Evolutionary conservation across 2,113 vertebrate genomes (phyloP), one percentile per base, ranked within the genome.

Genomic region (Australoheros scitulus): DNA sequence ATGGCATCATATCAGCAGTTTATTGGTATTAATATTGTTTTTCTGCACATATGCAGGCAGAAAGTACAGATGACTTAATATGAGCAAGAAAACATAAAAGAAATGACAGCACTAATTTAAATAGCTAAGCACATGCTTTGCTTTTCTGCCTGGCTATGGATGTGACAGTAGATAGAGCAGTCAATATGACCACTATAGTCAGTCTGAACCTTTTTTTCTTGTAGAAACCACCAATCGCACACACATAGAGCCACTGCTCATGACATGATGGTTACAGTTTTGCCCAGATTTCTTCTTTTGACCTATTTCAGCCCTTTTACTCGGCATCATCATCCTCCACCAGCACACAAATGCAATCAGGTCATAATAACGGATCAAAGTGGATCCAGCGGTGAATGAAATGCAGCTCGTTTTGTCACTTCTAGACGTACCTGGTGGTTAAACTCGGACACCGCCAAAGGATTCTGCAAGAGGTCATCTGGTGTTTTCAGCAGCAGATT

Each of bases 341-440:
- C 76, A 83, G 60, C 34, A 81, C 85, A 89, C 79, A 63, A 81
- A 89, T 47, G 84, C 90, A 96, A 94, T 92, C 87, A 92, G 94
- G 93, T 95, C 94, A 95, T 87, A 85, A 83, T 85, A 91, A 88
- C 77, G 84, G 91, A 93, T 92, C 84, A 93, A 91, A 91, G 84
- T 88, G 87, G 88, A 90, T 84, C 85, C 72, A 56, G 87, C 56
- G 7, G 61, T 88, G 91, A 88, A 91, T 84, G 55, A 80, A 88
- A 87, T 90, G 55, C 56, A 78, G 75, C 81, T 58, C 75, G 77
- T 17, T 78, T 79, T 83, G 68, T 76, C 75, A 47, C 77, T 75
- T 79, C 14, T 52, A 32, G 47, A 55, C 3, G 47, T 72, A 72
- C 47, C 68, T 72, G 1, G 75, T 29, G n/a, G 74, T 76, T 22